A percentile compares a stretch with the other conserved stretches of the same genome.
These are phyloP conservation scores for Propsilocerus akamusi DNA, from an alignment of 1,140 invertebrate species.

Conservation along the genomic window DNA sequence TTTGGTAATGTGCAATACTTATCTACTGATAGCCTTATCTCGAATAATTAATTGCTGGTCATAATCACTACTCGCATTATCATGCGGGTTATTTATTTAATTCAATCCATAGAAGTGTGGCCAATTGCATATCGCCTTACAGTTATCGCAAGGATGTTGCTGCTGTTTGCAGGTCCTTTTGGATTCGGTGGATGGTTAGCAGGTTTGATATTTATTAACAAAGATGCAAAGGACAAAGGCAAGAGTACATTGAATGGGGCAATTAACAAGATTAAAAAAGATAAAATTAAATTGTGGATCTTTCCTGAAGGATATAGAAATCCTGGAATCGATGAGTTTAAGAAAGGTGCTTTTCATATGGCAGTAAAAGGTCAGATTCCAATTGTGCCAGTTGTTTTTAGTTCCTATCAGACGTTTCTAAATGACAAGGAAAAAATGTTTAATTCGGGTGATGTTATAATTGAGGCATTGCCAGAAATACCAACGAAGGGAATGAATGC, in stretches of 20 bases:
- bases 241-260: slow-evolving; percentile 56
- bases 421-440: slow-evolving; percentile 58
- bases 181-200: slow-evolving; percentile 70
- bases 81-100: no score
- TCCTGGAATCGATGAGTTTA: slow-evolving; percentile 58
- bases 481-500: slow-evolving; percentile 51
- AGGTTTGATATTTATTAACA: slow-evolving; percentile 83
- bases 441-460: slow-evolving; percentile 56
- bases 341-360: slow-evolving; percentile 89
- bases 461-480: slow-evolving; percentile 59
- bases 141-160: slow-evolving; percentile 74
- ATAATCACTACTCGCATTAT: no score
- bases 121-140: slow-evolving; percentile 55
- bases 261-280: slow-evolving; percentile 48
- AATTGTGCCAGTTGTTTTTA: slow-evolving; percentile 77
- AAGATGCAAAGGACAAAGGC: slow-evolving; percentile 63
- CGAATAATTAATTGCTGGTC: no score
- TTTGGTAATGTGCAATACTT: no score
- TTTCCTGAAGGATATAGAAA: slow-evolving; percentile 36
- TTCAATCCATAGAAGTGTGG: no score
- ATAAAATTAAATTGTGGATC: slow-evolving; percentile 44
- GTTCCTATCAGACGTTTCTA: slow-evolving; percentile 67
- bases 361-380: slow-evolving; percentile 75
- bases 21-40: no score
- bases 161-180: slow-evolving; percentile 81